Percentiles rank a stretch among this genome's conserved stretches.
phyloP scores from a whole-genome alignment of 2,797 vertebrate genomes.

The Falco concolor region DNA sequence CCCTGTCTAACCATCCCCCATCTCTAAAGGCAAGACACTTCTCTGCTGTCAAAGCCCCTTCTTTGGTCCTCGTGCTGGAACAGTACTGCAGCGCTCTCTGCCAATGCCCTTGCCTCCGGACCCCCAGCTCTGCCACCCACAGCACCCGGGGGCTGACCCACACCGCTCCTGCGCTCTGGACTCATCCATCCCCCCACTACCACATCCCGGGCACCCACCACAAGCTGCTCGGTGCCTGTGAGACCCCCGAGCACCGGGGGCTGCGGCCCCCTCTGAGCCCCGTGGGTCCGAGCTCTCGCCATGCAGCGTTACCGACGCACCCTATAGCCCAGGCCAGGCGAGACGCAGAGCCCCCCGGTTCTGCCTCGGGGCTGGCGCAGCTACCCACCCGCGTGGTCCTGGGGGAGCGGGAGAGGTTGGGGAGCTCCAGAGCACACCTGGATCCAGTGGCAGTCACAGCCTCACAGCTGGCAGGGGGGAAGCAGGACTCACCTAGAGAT shows the following conservation, averaged over 20 bases:
- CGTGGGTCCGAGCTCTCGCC: accelerated
- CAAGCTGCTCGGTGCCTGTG: not conserved
- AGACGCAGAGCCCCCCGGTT: not conserved
- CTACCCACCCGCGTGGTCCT: accelerated
- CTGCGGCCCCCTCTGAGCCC: not conserved
- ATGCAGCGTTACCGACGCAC: accelerated
- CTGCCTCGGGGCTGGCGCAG: not conserved
- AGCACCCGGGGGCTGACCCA: too few relatives aligned
- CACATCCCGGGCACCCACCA: not conserved
- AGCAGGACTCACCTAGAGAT: not conserved
- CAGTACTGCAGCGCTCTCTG: not conserved
- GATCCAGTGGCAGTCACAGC: not conserved
- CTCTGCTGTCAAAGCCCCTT: not conserved
- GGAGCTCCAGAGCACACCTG: not conserved
- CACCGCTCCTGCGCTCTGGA: not conserved
- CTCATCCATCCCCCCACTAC: not conserved
- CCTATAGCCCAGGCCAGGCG: not conserved
- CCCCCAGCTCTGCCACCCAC: not conserved
- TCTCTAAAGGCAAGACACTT: not conserved
- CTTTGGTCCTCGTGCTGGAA: not conserved
- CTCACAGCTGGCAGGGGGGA: not conserved
- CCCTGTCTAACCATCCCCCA: not conserved
- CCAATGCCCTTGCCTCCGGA: too few relatives aligned
- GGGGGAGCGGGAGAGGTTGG: not conserved
- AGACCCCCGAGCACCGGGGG: not conserved